Conservation (phyloP, 2,113 vertebrate genomes). For the Urocolius indicus region DNA sequence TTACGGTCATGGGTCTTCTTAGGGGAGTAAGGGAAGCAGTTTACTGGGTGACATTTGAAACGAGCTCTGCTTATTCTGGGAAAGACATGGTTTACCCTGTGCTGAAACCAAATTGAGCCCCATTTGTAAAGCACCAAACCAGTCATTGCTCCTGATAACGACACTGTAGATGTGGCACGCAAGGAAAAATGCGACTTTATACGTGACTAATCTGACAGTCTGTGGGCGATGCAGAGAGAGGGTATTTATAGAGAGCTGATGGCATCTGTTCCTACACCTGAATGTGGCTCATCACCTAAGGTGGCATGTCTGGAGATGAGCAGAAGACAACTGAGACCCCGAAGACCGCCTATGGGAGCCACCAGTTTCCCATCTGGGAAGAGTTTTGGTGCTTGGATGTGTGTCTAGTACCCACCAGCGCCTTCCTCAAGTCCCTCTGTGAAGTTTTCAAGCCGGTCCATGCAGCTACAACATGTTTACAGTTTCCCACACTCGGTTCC, state of each 20-base stretch:
- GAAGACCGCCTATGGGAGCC: not conserved
- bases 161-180: not conserved
- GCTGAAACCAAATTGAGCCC: not conserved
- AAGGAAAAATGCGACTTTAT: not conserved
- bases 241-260: not conserved
- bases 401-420: not conserved
- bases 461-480: not conserved
- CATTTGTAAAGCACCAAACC: not conserved
- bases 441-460: not conserved
- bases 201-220: not conserved
- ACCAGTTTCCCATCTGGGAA: not conserved
- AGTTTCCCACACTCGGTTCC: not conserved
- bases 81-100: not conserved
- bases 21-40: not conserved
- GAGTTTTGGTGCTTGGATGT: fast-evolving
- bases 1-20: not conserved
- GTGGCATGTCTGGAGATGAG: not conserved
- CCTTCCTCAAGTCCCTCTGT: not conserved
- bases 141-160: not conserved
- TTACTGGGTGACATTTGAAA: not conserved
- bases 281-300: not conserved
- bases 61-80: not conserved
- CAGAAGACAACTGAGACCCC: not conserved
- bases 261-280: not conserved
- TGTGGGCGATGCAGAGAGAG: not conserved